Conservation (phyloP, 2,797 vertebrate species). For the Apogon hyalosoma region DNA sequence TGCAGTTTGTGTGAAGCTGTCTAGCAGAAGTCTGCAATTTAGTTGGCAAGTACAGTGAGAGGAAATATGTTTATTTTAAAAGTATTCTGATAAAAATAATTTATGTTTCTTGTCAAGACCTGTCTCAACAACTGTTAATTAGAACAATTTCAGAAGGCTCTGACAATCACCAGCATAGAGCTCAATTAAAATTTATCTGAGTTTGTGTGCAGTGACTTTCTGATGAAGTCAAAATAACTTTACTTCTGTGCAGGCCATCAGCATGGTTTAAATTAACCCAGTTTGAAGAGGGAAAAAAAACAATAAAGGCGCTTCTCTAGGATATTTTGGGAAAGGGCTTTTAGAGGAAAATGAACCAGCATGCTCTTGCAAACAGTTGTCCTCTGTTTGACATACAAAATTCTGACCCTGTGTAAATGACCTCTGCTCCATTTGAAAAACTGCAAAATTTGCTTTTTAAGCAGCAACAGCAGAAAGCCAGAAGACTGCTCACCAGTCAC, state of each 20-base stretch:
- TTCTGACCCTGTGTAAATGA: conserved; percentile 30
- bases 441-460: conserved; percentile 20
- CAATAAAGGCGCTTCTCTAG: conserved; percentile 7
- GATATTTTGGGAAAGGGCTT: conserved; percentile 15
- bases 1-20: not conserved
- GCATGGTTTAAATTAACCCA: conserved; percentile 13
- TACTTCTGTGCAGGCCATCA: conserved; percentile 6
- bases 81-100: not conserved
- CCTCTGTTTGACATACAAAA: conserved; percentile 4
- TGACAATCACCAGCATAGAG: conserved; percentile 10
- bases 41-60: not conserved
- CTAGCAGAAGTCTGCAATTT: not conserved
- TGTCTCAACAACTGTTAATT: not conserved
- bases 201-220: conserved; percentile 29
- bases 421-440: conserved; percentile 30
- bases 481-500: conserved; percentile 15
- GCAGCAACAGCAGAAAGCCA: conserved; percentile 21
- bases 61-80: not conserved
- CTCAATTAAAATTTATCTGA: conserved; percentile 16
- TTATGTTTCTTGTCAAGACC: not conserved
- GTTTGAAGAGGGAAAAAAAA: conserved; percentile 23
- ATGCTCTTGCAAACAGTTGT: not conserved
- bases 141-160: not conserved
- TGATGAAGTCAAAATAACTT: conserved; percentile 23
- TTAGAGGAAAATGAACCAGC: conserved; percentile 22